Percentiles rank a stretch among this genome's conserved stretches.
These are phyloP conservation scores for Nephila pilipes DNA, from an alignment of 1,140 invertebrate genomes.

Conservation along the genomic window DNA sequence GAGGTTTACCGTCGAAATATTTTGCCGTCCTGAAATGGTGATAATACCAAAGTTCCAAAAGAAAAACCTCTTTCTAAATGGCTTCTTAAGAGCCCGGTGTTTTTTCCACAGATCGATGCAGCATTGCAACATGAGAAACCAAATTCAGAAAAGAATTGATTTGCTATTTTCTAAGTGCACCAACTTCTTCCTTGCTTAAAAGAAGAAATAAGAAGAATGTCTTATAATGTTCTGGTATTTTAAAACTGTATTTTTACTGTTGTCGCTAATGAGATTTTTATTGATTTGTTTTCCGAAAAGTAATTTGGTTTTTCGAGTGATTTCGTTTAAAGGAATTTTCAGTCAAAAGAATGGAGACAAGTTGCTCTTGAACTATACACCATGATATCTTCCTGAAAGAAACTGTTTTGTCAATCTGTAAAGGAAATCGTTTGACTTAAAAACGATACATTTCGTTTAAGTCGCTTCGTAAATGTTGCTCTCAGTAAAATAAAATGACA, in stretches of 20 bases:
- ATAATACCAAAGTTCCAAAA: background rate
- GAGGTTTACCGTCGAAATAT: background rate
- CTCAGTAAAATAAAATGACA: too few relatives aligned
- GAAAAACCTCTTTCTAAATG: background rate
- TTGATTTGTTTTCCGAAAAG: background rate
- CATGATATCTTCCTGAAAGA: background rate
- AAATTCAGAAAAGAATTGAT: background rate
- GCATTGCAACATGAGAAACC: background rate
- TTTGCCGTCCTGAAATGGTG: background rate
- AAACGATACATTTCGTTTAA: background rate
- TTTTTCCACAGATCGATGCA: background rate
- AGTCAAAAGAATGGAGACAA: background rate
- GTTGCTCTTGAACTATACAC: background rate
- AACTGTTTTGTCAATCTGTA: background rate
- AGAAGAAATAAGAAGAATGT: background rate
- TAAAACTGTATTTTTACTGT: background rate
- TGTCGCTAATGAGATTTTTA: background rate
- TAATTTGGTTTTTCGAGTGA: background rate
- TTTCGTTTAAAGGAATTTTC: background rate
- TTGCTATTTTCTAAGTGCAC: background rate
- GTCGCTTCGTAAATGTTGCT: too few relatives aligned
- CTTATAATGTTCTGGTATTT: conserved; percentile 4
- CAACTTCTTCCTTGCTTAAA: background rate
- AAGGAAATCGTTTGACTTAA: background rate
- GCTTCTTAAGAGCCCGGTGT: background rate